Conservation (phyloP, 1,140 invertebrate genomes). For the Drosophila ironensis region DNA sequence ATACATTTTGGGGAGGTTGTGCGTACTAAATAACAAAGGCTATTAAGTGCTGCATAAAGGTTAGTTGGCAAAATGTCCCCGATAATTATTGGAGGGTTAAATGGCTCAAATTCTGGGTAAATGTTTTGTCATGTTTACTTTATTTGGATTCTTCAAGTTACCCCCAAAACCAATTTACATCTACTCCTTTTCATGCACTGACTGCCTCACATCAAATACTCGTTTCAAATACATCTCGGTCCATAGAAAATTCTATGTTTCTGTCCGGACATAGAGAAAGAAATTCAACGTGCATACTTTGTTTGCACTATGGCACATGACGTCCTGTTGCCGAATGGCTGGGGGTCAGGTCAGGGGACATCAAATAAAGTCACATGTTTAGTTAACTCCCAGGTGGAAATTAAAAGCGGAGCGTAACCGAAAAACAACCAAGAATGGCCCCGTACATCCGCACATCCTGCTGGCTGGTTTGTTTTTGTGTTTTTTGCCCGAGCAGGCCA, state of each 20-base stretch:
- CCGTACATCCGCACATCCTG: slow-evolving; percentile 4
- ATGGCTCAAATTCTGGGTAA: no score
- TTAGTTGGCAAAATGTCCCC: no score
- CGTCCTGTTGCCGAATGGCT: slow-evolving; percentile 10
- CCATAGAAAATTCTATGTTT: slow-evolving; percentile 14
- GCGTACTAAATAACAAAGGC: background rate
- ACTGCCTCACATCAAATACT: slow-evolving; percentile 35
- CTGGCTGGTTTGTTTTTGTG: no score
- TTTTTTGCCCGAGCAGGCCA: slow-evolving; percentile 13
- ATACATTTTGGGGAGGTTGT: background rate
- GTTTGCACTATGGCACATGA: slow-evolving; percentile 35
- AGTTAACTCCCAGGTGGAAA: slow-evolving; percentile 71
- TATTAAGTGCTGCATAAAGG: no score
- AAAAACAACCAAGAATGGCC: slow-evolving; percentile 31
- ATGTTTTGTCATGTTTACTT: background rate
- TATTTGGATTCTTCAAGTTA: background rate
- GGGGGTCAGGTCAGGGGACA: slow-evolving; percentile 24
- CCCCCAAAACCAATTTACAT: background rate
- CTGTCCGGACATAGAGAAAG: background rate
- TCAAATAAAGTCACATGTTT: slow-evolving; percentile 74
- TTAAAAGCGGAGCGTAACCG: slow-evolving; percentile 72
- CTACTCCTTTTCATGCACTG: background rate
- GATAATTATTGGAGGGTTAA: no score
- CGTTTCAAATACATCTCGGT: background rate
- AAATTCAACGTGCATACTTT: slow-evolving; percentile 26